phyloP scores from a whole-genome alignment of 2,888 invertebrate genomes.

The Torymus tubicola region DNA sequence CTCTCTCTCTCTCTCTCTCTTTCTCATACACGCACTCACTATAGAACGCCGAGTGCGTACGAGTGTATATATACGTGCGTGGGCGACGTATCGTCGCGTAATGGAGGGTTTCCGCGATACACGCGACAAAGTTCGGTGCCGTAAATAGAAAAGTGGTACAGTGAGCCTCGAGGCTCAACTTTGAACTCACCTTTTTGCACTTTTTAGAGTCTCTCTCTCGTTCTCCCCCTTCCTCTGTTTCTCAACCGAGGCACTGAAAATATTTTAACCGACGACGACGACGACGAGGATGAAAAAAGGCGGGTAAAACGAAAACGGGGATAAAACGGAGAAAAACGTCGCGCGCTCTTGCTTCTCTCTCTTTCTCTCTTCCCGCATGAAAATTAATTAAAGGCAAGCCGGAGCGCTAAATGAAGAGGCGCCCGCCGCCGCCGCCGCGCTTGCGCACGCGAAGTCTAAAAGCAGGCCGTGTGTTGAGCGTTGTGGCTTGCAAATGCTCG shows the following conservation, averaged over 20 bases:
- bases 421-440: background rate
- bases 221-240: background rate
- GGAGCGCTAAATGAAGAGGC: constrained; percentile 52
- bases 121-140: constrained; percentile 2
- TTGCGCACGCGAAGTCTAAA: constrained; percentile 29
- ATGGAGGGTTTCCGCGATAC: constrained; percentile 27
- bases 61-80: background rate
- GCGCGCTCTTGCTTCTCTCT: background rate
- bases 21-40: too few species aligned
- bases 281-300: constrained; percentile 19
- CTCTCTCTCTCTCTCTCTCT: too few species aligned
- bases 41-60: too few species aligned
- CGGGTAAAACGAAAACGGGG: constrained; percentile 2
- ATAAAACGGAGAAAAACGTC: constrained; percentile 15
- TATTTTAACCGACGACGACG: constrained; percentile 39
- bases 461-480: constrained; percentile 1
- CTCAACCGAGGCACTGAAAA: constrained; percentile 24
- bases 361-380: constrained; percentile 20
- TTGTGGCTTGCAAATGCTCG: constrained; percentile 32
- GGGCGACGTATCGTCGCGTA: constrained; percentile 26
- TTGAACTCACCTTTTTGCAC: constrained; percentile 28
- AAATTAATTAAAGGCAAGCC: constrained; percentile 55
- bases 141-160: constrained; percentile 51
- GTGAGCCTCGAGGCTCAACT: constrained; percentile 30
- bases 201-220: background rate